Evolutionary conservation across 2,888 invertebrate species (phyloP).

Genomic region (Chirona hameri): DNA sequence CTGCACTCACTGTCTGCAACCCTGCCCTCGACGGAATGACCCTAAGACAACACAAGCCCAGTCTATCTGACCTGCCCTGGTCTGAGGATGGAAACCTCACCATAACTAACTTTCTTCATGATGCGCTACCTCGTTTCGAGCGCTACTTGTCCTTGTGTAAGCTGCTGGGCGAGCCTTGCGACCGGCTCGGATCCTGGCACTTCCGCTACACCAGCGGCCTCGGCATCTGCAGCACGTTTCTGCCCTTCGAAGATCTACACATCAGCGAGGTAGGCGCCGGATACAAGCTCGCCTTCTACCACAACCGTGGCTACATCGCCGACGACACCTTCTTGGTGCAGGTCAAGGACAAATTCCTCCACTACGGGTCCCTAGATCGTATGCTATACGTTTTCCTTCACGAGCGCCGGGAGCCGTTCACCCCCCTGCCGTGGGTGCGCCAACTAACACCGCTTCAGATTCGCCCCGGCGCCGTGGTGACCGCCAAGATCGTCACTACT

Average conservation of each 20-base stretch:
- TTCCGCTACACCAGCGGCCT: not conserved
- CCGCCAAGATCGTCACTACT: not conserved
- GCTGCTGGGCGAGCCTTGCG: not conserved
- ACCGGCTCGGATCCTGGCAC: not conserved
- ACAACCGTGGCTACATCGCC: not conserved
- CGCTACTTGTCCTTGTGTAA: not conserved
- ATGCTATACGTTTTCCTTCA: not conserved
- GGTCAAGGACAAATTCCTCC: not conserved
- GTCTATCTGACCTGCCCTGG: not conserved
- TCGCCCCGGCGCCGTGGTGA: not conserved
- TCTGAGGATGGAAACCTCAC: not conserved
- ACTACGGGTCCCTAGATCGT: not conserved
- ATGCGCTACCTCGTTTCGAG: not conserved
- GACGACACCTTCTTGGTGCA: not conserved
- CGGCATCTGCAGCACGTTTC: conserved; percentile 5
- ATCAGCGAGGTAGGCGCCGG: not conserved
- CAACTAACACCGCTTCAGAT: not conserved
- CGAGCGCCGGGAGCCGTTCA: not conserved
- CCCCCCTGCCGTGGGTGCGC: not conserved
- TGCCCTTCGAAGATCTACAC: not conserved
- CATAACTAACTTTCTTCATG: not conserved
- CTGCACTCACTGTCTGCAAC: conserved; percentile 1
- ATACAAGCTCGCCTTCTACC: not conserved
- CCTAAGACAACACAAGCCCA: no score
- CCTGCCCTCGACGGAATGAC: not conserved